phyloP scores from a whole-genome alignment of 2,797 vertebrate genomes.

The Sorex maritimensis region DNA sequence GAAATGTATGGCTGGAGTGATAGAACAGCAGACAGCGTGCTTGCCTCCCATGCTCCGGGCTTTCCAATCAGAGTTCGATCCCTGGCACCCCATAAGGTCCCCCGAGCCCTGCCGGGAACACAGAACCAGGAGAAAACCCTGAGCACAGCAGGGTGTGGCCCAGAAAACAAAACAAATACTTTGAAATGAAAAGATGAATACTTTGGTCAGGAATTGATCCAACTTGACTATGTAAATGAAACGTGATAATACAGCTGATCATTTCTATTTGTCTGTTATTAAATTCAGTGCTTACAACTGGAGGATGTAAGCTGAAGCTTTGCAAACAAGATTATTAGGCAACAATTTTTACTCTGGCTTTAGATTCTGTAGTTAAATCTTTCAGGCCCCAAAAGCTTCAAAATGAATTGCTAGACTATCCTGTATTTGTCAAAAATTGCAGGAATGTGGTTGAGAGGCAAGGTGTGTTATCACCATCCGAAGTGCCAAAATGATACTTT shows the following conservation, averaged over 20 bases:
- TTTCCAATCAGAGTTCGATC: too few species aligned
- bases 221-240: not conserved
- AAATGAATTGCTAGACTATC: conserved; percentile 1
- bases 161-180: too few species aligned
- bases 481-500: conserved; percentile 48
- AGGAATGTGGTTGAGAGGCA: conserved; percentile 13
- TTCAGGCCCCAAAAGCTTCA: conserved; percentile 16
- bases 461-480: not conserved
- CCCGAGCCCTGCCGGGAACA: too few species aligned
- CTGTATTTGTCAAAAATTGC: conserved; percentile 39
- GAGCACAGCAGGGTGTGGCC: too few species aligned
- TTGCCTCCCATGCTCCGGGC: too few species aligned
- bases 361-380: not conserved
- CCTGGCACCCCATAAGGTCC: too few species aligned
- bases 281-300: not conserved
- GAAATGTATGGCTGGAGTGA: too few species aligned
- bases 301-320: conserved; percentile 36
- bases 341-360: conserved; percentile 25
- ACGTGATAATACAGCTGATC: not conserved
- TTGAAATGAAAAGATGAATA: too few species aligned
- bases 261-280: conserved; percentile 22
- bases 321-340: not conserved
- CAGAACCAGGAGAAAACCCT: too few species aligned
- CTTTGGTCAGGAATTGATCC: too few species aligned
- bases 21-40: too few species aligned